Percentiles rank a stretch among this genome's conserved stretches.
Conservation (phyloP, 1,140 invertebrate genomes). For the Asobara japonica region DNA sequence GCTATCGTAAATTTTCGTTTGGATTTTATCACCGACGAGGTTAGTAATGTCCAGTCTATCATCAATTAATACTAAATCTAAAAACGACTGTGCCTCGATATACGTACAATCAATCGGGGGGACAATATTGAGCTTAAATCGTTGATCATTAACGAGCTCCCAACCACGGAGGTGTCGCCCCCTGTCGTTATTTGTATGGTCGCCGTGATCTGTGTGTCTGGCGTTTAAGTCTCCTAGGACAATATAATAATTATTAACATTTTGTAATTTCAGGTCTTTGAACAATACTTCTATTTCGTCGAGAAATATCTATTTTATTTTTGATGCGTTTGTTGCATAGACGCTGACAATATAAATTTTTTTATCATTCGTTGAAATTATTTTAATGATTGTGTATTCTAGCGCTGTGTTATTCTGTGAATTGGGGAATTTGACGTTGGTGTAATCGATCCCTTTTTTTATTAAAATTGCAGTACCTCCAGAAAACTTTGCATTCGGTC, state of each 20-base stretch:
- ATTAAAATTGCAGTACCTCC: slow-evolving; percentile 27
- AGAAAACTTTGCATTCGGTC: neutral
- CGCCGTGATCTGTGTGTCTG: neutral
- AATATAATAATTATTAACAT: slow-evolving; percentile 22
- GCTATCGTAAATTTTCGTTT: too few relatives aligned
- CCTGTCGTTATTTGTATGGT: neutral
- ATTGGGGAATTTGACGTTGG: neutral
- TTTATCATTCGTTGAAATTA: slow-evolving; percentile 16
- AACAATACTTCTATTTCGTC: neutral
- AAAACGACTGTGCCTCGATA: neutral
- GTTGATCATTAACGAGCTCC: neutral
- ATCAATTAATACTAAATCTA: slow-evolving; percentile 7
- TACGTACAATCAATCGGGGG: neutral
- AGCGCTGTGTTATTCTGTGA: neutral
- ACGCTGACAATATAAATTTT: slow-evolving; percentile 17
- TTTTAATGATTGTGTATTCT: slow-evolving; percentile 51
- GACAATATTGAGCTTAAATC: slow-evolving; percentile 9
- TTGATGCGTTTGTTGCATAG: neutral
- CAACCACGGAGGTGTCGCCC: neutral
- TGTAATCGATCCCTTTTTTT: neutral
- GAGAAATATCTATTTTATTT: neutral
- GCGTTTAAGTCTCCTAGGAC: slow-evolving; percentile 25
- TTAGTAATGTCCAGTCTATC: neutral
- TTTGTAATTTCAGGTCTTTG: neutral
- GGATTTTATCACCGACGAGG: too few relatives aligned